These are phyloP conservation scores for Archips crataeganus DNA, from an alignment of 2,888 invertebrate species.

Conservation along the genomic window DNA sequence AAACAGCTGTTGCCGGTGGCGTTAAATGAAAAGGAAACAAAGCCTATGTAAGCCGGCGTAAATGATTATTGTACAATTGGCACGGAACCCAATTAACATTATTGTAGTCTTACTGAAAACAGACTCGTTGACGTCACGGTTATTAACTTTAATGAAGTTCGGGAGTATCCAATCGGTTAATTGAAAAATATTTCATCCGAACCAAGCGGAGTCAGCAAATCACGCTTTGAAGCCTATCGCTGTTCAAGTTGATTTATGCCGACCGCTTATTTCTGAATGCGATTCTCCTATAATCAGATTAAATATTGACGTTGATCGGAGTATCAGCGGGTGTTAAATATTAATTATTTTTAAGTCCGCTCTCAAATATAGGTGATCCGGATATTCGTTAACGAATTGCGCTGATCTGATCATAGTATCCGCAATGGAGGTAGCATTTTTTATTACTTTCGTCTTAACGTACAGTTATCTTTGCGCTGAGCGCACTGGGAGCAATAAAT, in stretches of 20 bases:
- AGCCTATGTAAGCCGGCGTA: constrained; percentile 51
- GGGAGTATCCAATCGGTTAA: constrained; percentile 57
- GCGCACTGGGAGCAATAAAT: constrained; percentile 12
- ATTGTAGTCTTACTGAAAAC: constrained; percentile 47
- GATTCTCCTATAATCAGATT: constrained; percentile 4
- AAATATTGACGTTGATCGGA: constrained; percentile 5
- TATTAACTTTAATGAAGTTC: constrained; percentile 59
- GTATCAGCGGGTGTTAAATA: constrained; percentile 15
- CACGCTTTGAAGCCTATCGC: constrained; percentile 19
- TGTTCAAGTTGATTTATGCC: constrained; percentile 7
- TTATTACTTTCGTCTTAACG: constrained; percentile 2
- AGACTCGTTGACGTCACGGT: constrained; percentile 48
- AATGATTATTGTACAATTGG: constrained; percentile 35
- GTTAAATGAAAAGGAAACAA: constrained; percentile 58
- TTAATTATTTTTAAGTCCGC: constrained; percentile 11
- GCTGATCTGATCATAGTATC: not conserved
- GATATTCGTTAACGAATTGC: not conserved
- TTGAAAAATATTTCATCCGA: constrained; percentile 60
- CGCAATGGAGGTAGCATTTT: not conserved
- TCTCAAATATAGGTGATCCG: not conserved
- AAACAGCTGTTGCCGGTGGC: not conserved
- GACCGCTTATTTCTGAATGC: constrained; percentile 3
- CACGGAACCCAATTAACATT: constrained; percentile 50
- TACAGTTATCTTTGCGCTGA: not conserved
- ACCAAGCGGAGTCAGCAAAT: constrained; percentile 48